Base-by-base conservation (phyloP, 2,888 invertebrate species). In the Prosapia bicincta region DNA sequence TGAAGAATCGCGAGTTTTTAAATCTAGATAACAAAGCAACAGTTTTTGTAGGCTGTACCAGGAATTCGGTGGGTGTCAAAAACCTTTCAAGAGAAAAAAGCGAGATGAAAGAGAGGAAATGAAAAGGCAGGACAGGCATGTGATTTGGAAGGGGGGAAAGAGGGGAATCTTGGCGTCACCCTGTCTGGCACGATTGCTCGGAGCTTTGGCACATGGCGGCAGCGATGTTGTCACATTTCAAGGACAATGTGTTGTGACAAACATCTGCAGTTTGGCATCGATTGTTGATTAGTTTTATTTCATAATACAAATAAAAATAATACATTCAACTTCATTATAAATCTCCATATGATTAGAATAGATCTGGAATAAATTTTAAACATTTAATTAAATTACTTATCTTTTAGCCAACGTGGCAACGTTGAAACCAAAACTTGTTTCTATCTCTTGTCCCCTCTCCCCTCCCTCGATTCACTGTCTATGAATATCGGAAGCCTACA, bases 131-230 rank as follows among this genome's bases (percentile, higher is more conserved):
- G 75, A 74, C 69, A 66, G 74, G 71, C 23, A 43, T 32, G 68
- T 66, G n/a, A 66, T 76, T 74, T 26, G 76, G 54, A 25, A 73
- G 75, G 43, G 66, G 78, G 74, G 69, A 78, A 76, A 72, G 78
- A 76, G 77, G 79, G 73, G 71, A 76, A 69, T 91, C 89, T 91
- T 90, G 94, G 94, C 94, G 94, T 94, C 94, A 94, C 93, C 93
- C 92, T 94, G 94, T 94, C 94, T 94, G 93, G 93, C 91, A 89
- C 91, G 91, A 91, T 90, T 90, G 87, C 79, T 83, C 69, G 78
- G 77, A 78, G 54, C 54, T 54, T 70, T 71, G 78, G 79, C 72
- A 73, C 79, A 79, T 80, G 80, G 79, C 79, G 78, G 80, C 78
- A 84, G 88, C 91, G 84, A 79, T 85, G 93, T 90, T 92, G 92